These are phyloP conservation scores for Bungarus multicinctus DNA, from an alignment of 2,113 vertebrate genomes.

Conservation along the genomic window DNA sequence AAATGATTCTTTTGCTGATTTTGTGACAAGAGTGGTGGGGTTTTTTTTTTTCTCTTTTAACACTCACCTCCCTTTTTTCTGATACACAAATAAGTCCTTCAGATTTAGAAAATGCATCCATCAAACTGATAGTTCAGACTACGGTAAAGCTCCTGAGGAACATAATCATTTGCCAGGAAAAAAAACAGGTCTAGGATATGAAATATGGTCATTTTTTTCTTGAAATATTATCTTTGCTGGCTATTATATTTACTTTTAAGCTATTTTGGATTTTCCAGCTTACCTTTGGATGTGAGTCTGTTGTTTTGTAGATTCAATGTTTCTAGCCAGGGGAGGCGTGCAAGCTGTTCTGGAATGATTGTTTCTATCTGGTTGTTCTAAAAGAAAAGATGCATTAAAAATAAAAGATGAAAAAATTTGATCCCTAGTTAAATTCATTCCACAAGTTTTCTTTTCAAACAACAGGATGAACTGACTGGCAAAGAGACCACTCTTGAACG, in stretches of 20 bases:
- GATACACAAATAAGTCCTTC: neutral
- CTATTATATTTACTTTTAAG: neutral
- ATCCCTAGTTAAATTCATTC: neutral
- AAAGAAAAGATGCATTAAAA: conserved; percentile 45
- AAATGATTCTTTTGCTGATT: neutral
- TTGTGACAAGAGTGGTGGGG: neutral
- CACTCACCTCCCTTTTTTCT: neutral
- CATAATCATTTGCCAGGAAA: neutral
- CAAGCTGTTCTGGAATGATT: conserved; percentile 86
- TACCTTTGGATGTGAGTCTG: conserved; percentile 89
- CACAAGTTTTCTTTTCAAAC: conserved; percentile 27
- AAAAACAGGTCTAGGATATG: neutral
- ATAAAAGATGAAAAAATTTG: conserved; percentile 25
- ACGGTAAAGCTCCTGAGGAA: neutral
- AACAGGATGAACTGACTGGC: conserved; percentile 17
- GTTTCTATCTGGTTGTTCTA: conserved; percentile 95
- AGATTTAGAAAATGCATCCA: neutral
- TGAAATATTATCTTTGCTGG: neutral
- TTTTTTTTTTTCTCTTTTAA: neutral
- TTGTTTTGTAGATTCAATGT: conserved; percentile 98
- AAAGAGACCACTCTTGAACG: conserved; percentile 4
- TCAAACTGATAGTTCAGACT: neutral
- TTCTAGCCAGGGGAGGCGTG: conserved; percentile 84
- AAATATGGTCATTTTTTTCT: neutral
- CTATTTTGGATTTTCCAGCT: neutral